Percentiles rank a stretch among this genome's conserved stretches.
Conservation (phyloP, 2,113 vertebrate genomes). For the Ictalurus punctatus region DNA sequence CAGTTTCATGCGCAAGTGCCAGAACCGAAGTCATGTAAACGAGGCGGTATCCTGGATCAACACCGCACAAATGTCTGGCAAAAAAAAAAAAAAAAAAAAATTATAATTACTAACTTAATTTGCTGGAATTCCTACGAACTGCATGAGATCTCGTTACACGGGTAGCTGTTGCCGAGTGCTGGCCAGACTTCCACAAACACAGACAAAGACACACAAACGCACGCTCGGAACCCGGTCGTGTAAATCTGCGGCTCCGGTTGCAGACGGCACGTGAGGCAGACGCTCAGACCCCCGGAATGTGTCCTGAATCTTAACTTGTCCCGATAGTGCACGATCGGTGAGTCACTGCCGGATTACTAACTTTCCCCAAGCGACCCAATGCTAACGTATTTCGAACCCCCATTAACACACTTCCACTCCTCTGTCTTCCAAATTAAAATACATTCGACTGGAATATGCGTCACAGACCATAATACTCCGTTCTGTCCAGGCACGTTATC, state of each 20-base stretch:
- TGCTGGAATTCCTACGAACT: neutral
- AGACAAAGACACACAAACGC: neutral
- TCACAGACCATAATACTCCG: neutral
- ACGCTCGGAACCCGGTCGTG: neutral
- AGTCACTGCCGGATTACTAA: conserved; percentile 33
- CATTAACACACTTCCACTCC: neutral
- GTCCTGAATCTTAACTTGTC: conserved; percentile 33
- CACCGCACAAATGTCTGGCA: neutral
- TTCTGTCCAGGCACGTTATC: neutral
- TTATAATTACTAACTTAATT: neutral
- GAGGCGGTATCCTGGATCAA: neutral
- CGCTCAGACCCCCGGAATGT: neutral
- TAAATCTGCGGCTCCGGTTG: conserved; percentile 8
- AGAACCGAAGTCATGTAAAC: neutral
- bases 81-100: neutral
- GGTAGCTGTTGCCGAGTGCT: neutral
- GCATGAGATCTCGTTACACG: neutral
- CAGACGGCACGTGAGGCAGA: conserved; percentile 31
- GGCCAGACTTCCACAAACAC: neutral
- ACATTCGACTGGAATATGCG: neutral
- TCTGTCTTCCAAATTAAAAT: neutral
- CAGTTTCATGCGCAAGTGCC: neutral
- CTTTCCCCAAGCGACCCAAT: neutral
- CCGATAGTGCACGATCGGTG: conserved; percentile 28
- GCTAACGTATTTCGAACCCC: conserved; percentile 10